Conservation (phyloP, 2,797 vertebrate species). For the Scleropages formosus region DNA sequence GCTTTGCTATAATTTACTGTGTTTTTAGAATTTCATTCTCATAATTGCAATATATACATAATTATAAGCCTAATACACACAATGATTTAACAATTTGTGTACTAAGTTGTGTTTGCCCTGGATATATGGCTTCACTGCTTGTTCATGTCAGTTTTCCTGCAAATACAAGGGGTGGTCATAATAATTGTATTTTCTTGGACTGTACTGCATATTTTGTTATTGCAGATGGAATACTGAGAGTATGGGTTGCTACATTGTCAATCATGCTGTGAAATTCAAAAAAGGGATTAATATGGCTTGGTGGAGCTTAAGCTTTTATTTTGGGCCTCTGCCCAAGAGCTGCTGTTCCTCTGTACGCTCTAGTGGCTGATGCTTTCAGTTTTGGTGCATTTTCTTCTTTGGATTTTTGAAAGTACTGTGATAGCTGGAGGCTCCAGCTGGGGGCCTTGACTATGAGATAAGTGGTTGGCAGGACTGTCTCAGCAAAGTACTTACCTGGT, state of each 20-base stretch:
- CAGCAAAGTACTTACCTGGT: not conserved
- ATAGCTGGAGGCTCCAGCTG: slow-evolving; percentile 16
- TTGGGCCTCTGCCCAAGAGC: slow-evolving; percentile 51
- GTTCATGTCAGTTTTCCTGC: not conserved
- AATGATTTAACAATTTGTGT: too few relatives aligned
- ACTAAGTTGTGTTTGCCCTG: not conserved
- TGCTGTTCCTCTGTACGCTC: slow-evolving; percentile 37
- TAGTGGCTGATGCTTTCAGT: not conserved
- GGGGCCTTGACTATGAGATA: slow-evolving; percentile 33
- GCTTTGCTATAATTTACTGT: too few relatives aligned
- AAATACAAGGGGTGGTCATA: not conserved
- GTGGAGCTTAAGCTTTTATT: slow-evolving; percentile 52
- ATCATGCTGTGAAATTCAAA: slow-evolving; percentile 53
- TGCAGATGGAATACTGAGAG: slow-evolving; percentile 44
- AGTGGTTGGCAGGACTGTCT: slow-evolving; percentile 32
- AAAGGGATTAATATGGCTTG: slow-evolving; percentile 56
- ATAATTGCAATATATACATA: too few relatives aligned
- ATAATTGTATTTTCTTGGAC: slow-evolving; percentile 6
- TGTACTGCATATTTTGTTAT: slow-evolving; percentile 21
- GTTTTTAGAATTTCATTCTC: too few relatives aligned
- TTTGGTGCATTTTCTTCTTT: too few relatives aligned
- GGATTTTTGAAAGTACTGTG: slow-evolving; percentile 9
- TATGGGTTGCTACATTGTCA: slow-evolving; percentile 49
- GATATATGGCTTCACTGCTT: not conserved
- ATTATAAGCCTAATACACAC: too few relatives aligned